Percentiles rank a stretch among this genome's conserved stretches.
These are phyloP conservation scores for Fregata magnificens DNA, from an alignment of 2,113 vertebrate genomes.

Conservation along the genomic window DNA sequence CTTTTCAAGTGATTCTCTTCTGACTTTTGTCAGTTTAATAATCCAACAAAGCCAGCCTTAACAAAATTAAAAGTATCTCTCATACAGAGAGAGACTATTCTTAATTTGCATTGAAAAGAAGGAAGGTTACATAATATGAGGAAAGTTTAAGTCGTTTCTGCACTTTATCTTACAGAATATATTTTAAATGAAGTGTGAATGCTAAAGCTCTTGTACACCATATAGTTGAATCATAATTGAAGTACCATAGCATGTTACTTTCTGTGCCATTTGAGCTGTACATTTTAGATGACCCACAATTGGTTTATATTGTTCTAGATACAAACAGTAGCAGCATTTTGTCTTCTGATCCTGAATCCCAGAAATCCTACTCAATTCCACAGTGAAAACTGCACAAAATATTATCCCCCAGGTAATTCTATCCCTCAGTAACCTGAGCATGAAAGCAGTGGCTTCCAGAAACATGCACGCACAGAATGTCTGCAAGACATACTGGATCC, in stretches of 20 bases:
- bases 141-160: background rate
- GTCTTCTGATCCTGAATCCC: background rate
- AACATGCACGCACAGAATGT: background rate
- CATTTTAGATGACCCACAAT: background rate
- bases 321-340: background rate
- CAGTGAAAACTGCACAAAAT: background rate
- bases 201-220: background rate
- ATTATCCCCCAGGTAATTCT: background rate
- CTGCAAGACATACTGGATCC: background rate
- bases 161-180: accelerated
- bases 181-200: background rate
- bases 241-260: background rate
- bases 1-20: background rate
- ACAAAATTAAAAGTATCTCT: background rate
- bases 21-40: background rate
- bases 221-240: background rate
- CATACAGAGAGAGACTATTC: background rate
- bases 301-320: background rate
- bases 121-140: accelerated
- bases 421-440: background rate
- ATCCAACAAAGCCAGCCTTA: background rate
- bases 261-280: background rate
- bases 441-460: background rate
- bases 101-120: background rate
- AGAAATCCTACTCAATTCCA: background rate